Base-by-base conservation (phyloP, 2,113 vertebrate species). In the Ceratotherium simum region DNA sequence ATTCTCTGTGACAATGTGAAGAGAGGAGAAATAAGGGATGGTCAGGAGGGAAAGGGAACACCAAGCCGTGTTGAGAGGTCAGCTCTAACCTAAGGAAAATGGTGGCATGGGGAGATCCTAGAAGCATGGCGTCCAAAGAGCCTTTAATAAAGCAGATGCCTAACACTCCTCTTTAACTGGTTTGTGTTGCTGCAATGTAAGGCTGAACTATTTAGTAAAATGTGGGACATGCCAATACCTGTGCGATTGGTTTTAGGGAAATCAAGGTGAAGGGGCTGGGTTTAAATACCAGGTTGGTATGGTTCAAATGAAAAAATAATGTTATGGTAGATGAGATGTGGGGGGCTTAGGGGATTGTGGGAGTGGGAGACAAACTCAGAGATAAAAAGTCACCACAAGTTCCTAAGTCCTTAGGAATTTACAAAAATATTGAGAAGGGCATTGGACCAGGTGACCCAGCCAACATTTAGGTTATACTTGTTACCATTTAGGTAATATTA, bases 51-150 rank as follows among this genome's bases (percentile, higher is more conserved):
- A 51, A 69, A 13, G 76, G 80, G 67, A 2, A 36, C 0, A 1
- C 3, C 51, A 31, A 9, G 0, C 21, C 33, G 4, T 0, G 29
- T 8, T 54, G 51, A 14, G 39, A 73, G 13, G 20, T 18, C 29
- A 36, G 33, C 1, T 17, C 14, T 3, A 58, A 8, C 6, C 29
- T 3, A 2, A 25, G 13, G 8, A 42, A 62, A 39, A 36, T 42
- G 27, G 0, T 0, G 5, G 2, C 80, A 4, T 65, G 70, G 36
- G 21, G 54, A 70, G 78, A 36, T 29, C 31, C 36, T 23, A 27
- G 18, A 2, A 25, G 11, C 14, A 16, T 13, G 1, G 3, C 2
- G 12, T 23, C 31, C 82, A 25, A 51, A 11, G 3, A 60, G 17
- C 27, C 91, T 78, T n/a, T 6, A 62, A 31, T 12, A n/a, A 16